A percentile compares a stretch with the other conserved stretches of the same genome.
phyloP scores from a whole-genome alignment of 53 echinoderm and acorn worm species.

The Hippasteria phrygiana region DNA sequence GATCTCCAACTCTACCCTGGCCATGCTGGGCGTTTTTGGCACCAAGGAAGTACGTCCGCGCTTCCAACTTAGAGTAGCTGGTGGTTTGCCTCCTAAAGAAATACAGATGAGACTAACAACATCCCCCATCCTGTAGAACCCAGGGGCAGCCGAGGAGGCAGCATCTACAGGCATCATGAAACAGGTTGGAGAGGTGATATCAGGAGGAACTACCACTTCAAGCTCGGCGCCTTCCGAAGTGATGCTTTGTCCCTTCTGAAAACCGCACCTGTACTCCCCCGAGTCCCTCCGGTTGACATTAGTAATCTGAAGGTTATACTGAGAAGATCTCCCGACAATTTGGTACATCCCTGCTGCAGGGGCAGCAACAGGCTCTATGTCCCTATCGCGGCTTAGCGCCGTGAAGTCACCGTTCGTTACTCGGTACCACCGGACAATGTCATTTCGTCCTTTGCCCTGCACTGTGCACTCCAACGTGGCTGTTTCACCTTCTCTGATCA shows the following conservation, averaged over 20 bases:
- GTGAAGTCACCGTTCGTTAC: background rate
- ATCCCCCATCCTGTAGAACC: conserved; percentile 36
- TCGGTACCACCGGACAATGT: conserved; percentile 60
- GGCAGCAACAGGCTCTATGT: background rate
- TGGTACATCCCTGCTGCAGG: conserved; percentile 31
- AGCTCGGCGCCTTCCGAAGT: conserved; percentile 31
- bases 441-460: background rate
- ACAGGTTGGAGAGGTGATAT: conserved; percentile 50
- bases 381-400: conserved; percentile 10
- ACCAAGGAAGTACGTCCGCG: conserved; percentile 7
- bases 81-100: conserved; percentile 62
- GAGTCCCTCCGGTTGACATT: conserved; percentile 46
- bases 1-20: conserved; percentile 15
- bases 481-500: conserved; percentile 18
- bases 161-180: background rate
- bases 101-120: conserved; percentile 27
- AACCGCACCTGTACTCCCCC: conserved; percentile 71
- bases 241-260: background rate
- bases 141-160: background rate
- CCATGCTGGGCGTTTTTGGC: background rate
- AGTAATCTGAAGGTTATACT: conserved; percentile 57
- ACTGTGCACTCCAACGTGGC: conserved; percentile 29
- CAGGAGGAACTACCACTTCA: conserved; percentile 61
- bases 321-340: conserved; percentile 51
- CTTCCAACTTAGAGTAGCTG: conserved; percentile 64